These are phyloP conservation scores for Gibbula magus DNA, from an alignment of 2,888 invertebrate genomes.

Conservation along the genomic window DNA sequence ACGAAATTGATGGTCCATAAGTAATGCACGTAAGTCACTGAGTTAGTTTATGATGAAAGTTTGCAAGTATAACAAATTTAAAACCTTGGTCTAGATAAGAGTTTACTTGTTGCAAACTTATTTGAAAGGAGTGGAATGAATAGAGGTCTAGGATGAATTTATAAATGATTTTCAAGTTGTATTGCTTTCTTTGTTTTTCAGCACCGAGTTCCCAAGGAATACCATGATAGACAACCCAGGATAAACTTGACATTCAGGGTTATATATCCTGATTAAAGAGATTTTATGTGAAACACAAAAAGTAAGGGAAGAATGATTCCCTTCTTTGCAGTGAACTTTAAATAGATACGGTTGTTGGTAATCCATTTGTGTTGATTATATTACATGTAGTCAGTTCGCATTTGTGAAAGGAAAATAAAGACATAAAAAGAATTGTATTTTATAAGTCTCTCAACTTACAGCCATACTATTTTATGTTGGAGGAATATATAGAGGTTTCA, in stretches of 20 bases:
- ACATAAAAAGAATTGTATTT: neutral
- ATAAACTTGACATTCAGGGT: slow-evolving; percentile 75
- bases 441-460: neutral
- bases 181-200: slow-evolving; percentile 63
- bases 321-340: neutral
- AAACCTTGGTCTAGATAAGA: no score
- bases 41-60: no score
- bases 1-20: no score
- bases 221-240: slow-evolving; percentile 73
- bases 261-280: slow-evolving; percentile 64
- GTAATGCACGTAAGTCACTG: no score
- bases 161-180: no score
- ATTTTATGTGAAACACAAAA: neutral
- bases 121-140: no score
- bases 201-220: slow-evolving; percentile 75
- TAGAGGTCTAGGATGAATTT: no score
- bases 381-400: no score
- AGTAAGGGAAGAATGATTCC: neutral
- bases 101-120: no score
- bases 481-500: no score
- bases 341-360: neutral
- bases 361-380: neutral
- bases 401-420: no score
- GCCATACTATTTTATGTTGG: neutral
- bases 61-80: no score